Evolutionary conservation across 2,888 invertebrate species (phyloP), one percentile per base, ranked within the genome.

Genomic region (Acanthopleura granulata): DNA sequence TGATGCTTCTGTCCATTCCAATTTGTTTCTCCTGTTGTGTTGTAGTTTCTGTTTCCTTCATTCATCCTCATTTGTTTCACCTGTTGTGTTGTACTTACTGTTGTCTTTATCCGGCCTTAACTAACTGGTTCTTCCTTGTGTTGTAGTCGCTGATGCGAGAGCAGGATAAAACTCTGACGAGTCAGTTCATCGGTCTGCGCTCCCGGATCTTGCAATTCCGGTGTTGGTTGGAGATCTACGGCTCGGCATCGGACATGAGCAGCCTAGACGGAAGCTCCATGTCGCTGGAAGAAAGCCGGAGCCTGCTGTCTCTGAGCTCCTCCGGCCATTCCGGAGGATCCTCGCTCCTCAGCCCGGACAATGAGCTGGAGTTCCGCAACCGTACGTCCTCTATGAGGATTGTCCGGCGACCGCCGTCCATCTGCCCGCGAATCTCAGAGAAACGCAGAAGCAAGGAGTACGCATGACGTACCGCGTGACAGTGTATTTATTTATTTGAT

Each of bases 71-170:
- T 40, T 6, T 40, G 40, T 40, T 40, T 40, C 40, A 6, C 40
- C 40, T 40, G 40, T 9, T 40, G 40, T 40, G 40, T 40, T 40
- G 40, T 40, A 22, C 12, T 22, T 9, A 57, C 22, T 12, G 22
- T 6, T 57, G 12, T 3, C 12, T 57, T 12, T 57, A 9, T 9
- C 40, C 40, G 40, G 4, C 4, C 40, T 9, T 40, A 40, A 40
- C 9, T 40, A 40, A 9, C 9, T 40, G 3, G n/a, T n/a, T 9
- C 25, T 6, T 27, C 25, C 1, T 66, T 66, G 15, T 66, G 49
- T 78, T 79, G 22, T 82, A 87, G 87, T 72, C 84, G 1, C 74
- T 81, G 70, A 85, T 87, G 85, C 85, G 85, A 74, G 82, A 83
- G 74, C 86, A 87, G 72, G 86, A 87, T 80, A 82, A 82, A 49